Base-by-base conservation (phyloP, 2,888 invertebrate species). In the Mycogona germanica region DNA sequence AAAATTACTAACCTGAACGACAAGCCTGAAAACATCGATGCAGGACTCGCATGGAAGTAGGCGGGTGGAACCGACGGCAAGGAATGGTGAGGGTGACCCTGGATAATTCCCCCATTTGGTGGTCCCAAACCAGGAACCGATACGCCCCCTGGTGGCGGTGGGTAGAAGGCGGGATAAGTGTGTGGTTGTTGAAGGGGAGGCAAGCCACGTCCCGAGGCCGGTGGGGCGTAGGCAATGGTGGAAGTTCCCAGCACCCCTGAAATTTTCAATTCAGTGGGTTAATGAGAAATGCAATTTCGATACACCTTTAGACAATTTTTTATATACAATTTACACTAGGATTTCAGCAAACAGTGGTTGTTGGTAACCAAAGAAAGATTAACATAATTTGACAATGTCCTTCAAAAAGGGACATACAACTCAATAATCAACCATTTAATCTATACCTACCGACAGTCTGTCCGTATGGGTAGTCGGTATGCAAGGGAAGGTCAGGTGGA, bases 11-110 rank as follows among this genome's bases (percentile, higher is more conserved):
- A 57, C 57, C 55, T 51, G 38, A 57, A 57, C n/a, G 51, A 48
- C 32, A 57, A 48, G 37, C 55, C 49, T 29, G 57, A 30, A 19
- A 53, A 55, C 37, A 57, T 44, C 2, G 50, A 6, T 17, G 49
- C 37, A 29, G 58, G 41, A 25, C 54, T 53, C 7, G 56, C 54
- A 29, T 51, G 40, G 35, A 51, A 54, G 42, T 57, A 55, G 52
- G 58, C 29, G n/a, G 57, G 53, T 44, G 57, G 49, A 30, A 57
- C 47, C n/a, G 53, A 51, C 30, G 59, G 49, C 25, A 56, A 55
- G 2, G 57, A 54, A 49, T 57, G 54, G 9, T 45, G 52, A 44
- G 48, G n/a, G 9, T 47, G 48, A n/a, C 45, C 52, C 9, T 52
- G 52, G 17, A 52, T 25, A 7, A 45, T 41, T 14, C 41, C 26